Base-by-base conservation (phyloP, 2,797 vertebrate species). In the Anas bahamensis region DNA sequence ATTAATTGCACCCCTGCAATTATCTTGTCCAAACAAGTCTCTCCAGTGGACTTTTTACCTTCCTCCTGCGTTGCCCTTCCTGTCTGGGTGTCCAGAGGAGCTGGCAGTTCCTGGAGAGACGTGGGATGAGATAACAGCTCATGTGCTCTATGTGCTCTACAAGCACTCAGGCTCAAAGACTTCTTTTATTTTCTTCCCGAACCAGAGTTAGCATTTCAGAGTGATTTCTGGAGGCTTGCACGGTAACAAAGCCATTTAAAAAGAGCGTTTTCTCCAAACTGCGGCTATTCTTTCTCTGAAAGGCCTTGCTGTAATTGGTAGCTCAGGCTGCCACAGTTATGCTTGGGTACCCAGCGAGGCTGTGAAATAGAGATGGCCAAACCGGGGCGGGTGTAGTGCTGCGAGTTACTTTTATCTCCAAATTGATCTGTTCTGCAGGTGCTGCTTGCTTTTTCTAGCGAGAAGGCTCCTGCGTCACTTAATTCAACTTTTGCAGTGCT, bases 1-100 rank as follows among this genome's bases (percentile, higher is more conserved):
- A 75, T 89, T 70, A 89, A 92, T 93, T 81, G 35, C 61, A 83
- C 6, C 29, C 70, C 35, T 89, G 61, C 93, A 89, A 93, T 90
- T 94, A 88, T 29, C 59, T 31, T 75, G 56, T 86, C 70, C 53
- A 90, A 89, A 75, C 23, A 7, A 81, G 50, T 61, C n/a, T 79
- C 72, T 88, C 63, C 55, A 71, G 66, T 71, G 82, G 65, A 80
- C 41, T 73, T 78, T 4, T 29, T 68, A 46, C 76, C 57, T 53
- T 88, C 75, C 11, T 88, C 31, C 44, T 37, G 39, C 2, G 0
- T 60, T 66, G 31, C 26, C 17, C 37, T 94, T 92, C 87, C 56
- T 70, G 71, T 9, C 52, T 63, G 66, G 56, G 35, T 42, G 31
- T 42, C 70, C 69, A 16, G 83, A 52, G 60, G 29, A 85, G 35